Percentiles rank a stretch among this genome's conserved stretches.
phyloP scores from a whole-genome alignment of 2,888 invertebrate species.

The Belgica antarctica region DNA sequence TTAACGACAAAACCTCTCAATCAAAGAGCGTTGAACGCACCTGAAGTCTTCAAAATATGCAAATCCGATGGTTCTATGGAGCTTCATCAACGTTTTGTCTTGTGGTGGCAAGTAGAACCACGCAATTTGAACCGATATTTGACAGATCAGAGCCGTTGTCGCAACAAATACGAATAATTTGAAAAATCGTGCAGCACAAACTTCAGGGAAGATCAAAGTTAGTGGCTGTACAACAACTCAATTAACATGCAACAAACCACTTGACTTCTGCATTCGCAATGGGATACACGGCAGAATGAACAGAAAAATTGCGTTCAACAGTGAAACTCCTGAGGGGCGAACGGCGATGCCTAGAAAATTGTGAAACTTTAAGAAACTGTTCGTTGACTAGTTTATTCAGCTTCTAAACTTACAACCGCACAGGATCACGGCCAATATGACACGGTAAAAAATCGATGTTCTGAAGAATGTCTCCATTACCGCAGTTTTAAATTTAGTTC shows the following conservation, averaged over 20 bases:
- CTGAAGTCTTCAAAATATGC: too few relatives aligned
- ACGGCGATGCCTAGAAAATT: background rate
- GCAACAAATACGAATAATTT: too few relatives aligned
- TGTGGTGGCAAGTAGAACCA: too few relatives aligned
- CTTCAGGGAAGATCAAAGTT: too few relatives aligned
- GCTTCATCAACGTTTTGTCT: too few relatives aligned
- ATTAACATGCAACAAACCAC: background rate
- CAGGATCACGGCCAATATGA: background rate
- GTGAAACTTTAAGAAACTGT: background rate
- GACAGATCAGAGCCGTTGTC: too few relatives aligned
- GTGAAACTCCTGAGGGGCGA: background rate
- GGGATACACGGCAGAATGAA: constrained; percentile 18
- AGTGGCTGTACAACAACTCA: background rate
- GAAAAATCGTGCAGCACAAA: too few relatives aligned
- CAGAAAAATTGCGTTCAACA: background rate
- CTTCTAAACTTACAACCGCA: background rate
- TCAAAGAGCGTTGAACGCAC: too few relatives aligned
- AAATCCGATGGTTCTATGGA: too few relatives aligned
- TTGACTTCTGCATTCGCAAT: background rate
- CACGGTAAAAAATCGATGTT: background rate
- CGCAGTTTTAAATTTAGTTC: background rate
- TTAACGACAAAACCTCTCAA: too few relatives aligned
- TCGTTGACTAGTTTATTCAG: background rate
- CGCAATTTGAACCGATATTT: too few relatives aligned
- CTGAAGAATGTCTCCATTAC: background rate